phyloP scores from a whole-genome alignment of 1,140 invertebrate species.

The Mercenaria mercenaria region DNA sequence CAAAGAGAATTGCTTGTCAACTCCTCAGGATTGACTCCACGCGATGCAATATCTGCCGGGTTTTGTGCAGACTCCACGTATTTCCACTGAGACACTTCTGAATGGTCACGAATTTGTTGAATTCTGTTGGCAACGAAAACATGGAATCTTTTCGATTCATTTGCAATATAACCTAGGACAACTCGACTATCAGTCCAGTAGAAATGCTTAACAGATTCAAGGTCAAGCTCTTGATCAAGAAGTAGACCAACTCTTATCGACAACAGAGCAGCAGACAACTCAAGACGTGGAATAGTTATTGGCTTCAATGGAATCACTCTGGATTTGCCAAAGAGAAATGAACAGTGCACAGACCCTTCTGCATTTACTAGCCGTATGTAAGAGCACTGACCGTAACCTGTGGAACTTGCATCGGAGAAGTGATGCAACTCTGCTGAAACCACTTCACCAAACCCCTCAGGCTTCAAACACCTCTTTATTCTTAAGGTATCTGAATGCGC shows the following conservation, averaged over 20 bases:
- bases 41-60: slow-evolving; percentile 57
- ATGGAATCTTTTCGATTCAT: slow-evolving; percentile 46
- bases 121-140: slow-evolving; percentile 52
- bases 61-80: slow-evolving; percentile 42
- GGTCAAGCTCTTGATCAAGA: neutral
- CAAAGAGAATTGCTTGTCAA: neutral
- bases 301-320: slow-evolving; percentile 61
- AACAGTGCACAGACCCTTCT: slow-evolving; percentile 47
- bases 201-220: neutral
- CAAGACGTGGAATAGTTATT: slow-evolving; percentile 60
- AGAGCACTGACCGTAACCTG: slow-evolving; percentile 70
- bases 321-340: slow-evolving; percentile 69
- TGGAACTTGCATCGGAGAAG: slow-evolving; percentile 73
- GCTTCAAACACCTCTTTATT: slow-evolving; percentile 61
- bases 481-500: neutral
- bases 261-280: slow-evolving; percentile 52
- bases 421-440: slow-evolving; percentile 58
- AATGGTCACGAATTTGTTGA: too few relatives aligned
- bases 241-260: slow-evolving; percentile 63
- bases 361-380: slow-evolving; percentile 65
- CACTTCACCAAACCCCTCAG: slow-evolving; percentile 62
- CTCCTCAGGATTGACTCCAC: neutral
- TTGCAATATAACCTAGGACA: slow-evolving; percentile 59
- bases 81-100: neutral
- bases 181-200: neutral